Evolutionary conservation across 2,797 vertebrate species (phyloP).

Genomic region (Poeciliopsis turneri): DNA sequence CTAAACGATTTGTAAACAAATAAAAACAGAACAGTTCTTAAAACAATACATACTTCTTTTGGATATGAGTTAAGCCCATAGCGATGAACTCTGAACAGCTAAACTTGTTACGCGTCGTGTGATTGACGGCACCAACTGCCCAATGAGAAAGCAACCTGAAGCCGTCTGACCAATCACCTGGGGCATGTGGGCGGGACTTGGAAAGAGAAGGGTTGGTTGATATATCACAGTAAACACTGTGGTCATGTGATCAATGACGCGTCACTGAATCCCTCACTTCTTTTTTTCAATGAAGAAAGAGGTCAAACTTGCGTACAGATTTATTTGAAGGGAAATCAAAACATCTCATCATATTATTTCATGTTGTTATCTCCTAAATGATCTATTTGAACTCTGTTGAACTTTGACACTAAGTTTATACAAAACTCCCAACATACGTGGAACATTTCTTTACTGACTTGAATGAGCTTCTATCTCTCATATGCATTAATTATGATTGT

Average conservation of each 20-base stretch:
- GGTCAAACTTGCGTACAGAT: neutral
- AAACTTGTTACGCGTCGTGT: slow-evolving; percentile 42
- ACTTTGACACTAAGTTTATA: no score
- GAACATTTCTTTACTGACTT: no score
- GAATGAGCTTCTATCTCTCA: no score
- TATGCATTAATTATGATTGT: no score
- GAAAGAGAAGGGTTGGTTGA: slow-evolving; percentile 30
- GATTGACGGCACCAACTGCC: slow-evolving; percentile 26
- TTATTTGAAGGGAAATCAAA: neutral
- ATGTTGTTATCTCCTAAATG: no score
- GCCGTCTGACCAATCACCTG: slow-evolving; percentile 33
- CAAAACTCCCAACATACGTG: no score
- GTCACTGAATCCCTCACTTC: slow-evolving; percentile 11
- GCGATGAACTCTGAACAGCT: slow-evolving; percentile 44
- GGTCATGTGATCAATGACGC: slow-evolving; percentile 66
- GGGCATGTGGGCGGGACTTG: slow-evolving; percentile 37
- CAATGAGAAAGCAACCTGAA: slow-evolving; percentile 28
- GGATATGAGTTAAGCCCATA: slow-evolving; percentile 57
- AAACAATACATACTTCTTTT: slow-evolving; percentile 71
- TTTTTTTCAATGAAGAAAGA: neutral
- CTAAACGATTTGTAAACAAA: neutral
- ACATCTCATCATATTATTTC: no score
- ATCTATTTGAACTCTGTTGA: no score
- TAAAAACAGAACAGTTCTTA: slow-evolving; percentile 20
- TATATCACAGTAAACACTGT: slow-evolving; percentile 59